A percentile compares a stretch with the other conserved stretches of the same genome.
These are phyloP conservation scores for Sebastes matsubarae DNA, from an alignment of 2,797 vertebrate genomes.

Conservation along the genomic window DNA sequence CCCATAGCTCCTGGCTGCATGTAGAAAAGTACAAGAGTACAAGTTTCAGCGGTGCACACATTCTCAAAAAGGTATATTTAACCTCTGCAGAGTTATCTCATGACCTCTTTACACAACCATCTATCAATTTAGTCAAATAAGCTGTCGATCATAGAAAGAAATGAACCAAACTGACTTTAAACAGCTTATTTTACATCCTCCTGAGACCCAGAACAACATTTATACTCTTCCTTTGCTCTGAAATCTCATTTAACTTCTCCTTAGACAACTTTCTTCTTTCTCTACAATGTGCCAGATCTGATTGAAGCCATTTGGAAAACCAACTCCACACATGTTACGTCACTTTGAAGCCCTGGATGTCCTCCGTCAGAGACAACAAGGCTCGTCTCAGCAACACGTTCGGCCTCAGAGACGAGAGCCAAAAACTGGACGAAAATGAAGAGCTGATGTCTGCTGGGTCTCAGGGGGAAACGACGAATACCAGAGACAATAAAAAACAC, in stretches of 20 bases:
- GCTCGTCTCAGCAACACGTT: slow-evolving; percentile 10
- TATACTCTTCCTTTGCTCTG: background rate
- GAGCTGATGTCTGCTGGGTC: background rate
- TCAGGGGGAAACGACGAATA: slow-evolving; percentile 24
- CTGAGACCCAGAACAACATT: background rate
- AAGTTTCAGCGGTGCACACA: slow-evolving; percentile 67
- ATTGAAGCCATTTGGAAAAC: background rate
- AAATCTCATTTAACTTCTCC: background rate
- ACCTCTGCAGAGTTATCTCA: background rate
- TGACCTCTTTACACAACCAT: background rate
- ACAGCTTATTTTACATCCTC: background rate
- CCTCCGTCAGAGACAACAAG: background rate
- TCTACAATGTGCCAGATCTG: background rate
- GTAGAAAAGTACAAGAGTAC: slow-evolving; percentile 90
- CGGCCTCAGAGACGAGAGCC: background rate
- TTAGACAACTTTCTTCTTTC: background rate
- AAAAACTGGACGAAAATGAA: background rate
- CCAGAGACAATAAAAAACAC: background rate
- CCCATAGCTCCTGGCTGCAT: slow-evolving; percentile 99
- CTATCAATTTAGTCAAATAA: background rate
- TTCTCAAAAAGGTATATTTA: background rate
- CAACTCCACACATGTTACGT: background rate
- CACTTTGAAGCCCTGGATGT: slow-evolving; percentile 8
- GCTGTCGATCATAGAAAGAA: background rate
- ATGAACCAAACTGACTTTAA: background rate